Evolutionary conservation across 1,140 invertebrate species (phyloP).

Genomic region (Melitaea cinxia): DNA sequence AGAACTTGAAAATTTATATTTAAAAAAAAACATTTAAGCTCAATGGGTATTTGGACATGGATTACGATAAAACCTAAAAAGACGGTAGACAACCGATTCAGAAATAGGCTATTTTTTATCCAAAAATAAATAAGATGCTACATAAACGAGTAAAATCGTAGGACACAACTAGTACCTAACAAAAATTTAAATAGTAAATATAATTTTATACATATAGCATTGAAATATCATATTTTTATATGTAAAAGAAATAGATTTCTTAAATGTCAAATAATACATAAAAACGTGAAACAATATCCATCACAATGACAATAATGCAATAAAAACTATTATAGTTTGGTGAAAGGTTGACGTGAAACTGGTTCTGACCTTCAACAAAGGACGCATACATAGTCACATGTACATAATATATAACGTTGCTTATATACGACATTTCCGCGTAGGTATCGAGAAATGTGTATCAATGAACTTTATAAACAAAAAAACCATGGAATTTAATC

Average conservation of each 20-base stretch:
- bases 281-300: neutral
- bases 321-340: slow-evolving; percentile 24
- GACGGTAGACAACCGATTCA: no score
- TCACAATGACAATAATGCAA: slow-evolving; percentile 2
- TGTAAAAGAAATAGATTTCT: neutral
- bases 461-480: slow-evolving; percentile 33
- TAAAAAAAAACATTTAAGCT: no score
- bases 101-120: no score
- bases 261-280: neutral
- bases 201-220: neutral
- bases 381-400: slow-evolving; percentile 20
- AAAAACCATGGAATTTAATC: slow-evolving; percentile 15
- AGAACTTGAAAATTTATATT: no score
- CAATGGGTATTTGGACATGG: no score
- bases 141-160: no score
- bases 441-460: slow-evolving; percentile 31
- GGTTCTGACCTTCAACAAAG: slow-evolving; percentile 40
- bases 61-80: no score
- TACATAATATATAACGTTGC: slow-evolving; percentile 12
- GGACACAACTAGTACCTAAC: no score
- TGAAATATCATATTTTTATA: neutral
- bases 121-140: no score
- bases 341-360: slow-evolving; percentile 40
- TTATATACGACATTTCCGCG: slow-evolving; percentile 22
- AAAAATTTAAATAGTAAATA: no score